A percentile compares a stretch with the other conserved stretches of the same genome.
Evolutionary conservation across 2,888 invertebrate species (phyloP).

Genomic region (Pollenia angustigena): DNA sequence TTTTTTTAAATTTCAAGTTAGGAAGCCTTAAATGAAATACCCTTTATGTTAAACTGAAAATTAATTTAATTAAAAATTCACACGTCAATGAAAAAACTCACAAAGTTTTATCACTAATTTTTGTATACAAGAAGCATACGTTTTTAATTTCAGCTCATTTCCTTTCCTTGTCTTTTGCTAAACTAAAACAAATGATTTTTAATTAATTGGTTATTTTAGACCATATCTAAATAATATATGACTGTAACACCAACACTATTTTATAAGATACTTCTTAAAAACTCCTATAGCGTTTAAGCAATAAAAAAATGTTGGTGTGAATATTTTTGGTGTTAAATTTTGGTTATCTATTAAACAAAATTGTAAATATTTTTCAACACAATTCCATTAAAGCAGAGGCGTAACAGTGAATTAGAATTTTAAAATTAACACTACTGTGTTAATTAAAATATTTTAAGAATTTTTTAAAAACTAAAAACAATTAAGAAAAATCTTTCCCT

Average conservation of each 20-base stretch:
- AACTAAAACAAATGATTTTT: slow-evolving; percentile 5
- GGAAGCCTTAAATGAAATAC: too few relatives aligned
- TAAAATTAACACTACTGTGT: slow-evolving; percentile 11
- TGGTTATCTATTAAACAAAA: neutral
- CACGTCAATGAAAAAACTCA: too few relatives aligned
- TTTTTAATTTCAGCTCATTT: slow-evolving; percentile 7
- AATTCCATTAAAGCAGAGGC: slow-evolving; percentile 25
- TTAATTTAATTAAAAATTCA: neutral
- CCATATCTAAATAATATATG: slow-evolving; percentile 11
- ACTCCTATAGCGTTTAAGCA: slow-evolving; percentile 1
- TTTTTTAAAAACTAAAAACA: neutral
- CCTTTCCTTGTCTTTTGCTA: neutral
- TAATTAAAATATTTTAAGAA: neutral
- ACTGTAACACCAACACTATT: slow-evolving; percentile 28
- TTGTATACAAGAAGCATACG: neutral
- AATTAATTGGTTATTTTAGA: neutral
- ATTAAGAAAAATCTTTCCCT: neutral
- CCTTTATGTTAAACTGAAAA: too few relatives aligned
- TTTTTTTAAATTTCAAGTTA: too few relatives aligned
- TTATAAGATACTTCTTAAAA: neutral
- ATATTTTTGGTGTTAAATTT: neutral
- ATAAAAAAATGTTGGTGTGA: slow-evolving; percentile 8
- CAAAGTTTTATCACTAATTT: too few relatives aligned
- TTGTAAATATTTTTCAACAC: neutral
- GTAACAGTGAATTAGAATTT: neutral